Evolutionary conservation across 2,113 vertebrate genomes (phyloP).

Genomic region (Daubentonia madagascariensis): DNA sequence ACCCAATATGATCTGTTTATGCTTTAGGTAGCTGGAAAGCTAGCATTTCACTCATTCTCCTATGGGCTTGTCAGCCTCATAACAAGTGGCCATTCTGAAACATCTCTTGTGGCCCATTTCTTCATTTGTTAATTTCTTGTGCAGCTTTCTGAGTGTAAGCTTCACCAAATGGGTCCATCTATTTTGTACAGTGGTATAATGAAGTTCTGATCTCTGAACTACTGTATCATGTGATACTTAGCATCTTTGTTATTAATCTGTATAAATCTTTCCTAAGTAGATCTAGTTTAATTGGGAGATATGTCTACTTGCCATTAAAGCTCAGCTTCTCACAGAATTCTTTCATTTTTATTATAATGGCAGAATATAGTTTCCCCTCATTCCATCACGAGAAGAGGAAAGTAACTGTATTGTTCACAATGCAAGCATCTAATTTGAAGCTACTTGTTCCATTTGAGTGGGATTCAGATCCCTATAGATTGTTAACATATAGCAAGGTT

Average conservation of each 20-base stretch:
- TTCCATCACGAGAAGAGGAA: neutral
- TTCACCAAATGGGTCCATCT: neutral
- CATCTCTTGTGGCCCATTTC: neutral
- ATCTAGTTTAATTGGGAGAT: neutral
- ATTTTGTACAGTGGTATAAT: neutral
- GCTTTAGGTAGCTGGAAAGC: neutral
- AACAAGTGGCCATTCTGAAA: neutral
- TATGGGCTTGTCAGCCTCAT: neutral
- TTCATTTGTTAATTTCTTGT: neutral
- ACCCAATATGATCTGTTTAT: neutral
- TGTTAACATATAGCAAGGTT: neutral
- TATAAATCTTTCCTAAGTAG: neutral
- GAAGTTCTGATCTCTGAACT: conserved; percentile 16
- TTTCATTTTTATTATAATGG: neutral
- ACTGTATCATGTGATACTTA: neutral
- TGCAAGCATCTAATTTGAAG: neutral
- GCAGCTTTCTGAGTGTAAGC: neutral
- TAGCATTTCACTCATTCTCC: neutral
- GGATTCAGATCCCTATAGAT: neutral
- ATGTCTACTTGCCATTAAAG: neutral
- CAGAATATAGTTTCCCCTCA: neutral
- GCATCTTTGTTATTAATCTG: neutral
- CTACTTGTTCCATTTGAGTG: neutral
- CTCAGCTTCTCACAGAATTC: neutral
- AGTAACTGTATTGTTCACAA: neutral